Conservation (phyloP, 1,140 invertebrate genomes). For the Drosophila virilis region DNA sequence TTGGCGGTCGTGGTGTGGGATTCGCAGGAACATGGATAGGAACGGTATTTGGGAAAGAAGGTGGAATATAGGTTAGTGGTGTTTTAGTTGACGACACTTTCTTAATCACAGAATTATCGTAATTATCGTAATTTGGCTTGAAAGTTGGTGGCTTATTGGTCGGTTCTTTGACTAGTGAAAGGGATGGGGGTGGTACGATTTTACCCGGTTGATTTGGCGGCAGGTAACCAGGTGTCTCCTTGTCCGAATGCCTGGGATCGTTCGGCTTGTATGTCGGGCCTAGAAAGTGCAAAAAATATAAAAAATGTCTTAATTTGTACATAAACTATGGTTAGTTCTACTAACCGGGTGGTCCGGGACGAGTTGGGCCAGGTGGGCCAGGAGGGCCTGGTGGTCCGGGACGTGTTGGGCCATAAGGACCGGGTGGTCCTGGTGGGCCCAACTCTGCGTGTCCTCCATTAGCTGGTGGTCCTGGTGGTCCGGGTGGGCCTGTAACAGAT, state of each 20-base stretch:
- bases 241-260: slow-evolving; percentile 74
- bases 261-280: slow-evolving; percentile 47
- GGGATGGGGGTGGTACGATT: slow-evolving; percentile 52
- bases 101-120: slow-evolving; percentile 73
- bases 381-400: slow-evolving; percentile 57
- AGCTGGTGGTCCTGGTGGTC: slow-evolving; percentile 69
- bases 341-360: slow-evolving; percentile 48
- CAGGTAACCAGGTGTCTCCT: slow-evolving; percentile 74
- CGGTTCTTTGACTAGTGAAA: slow-evolving; percentile 54
- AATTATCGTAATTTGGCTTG: slow-evolving; percentile 70
- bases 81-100: slow-evolving; percentile 57
- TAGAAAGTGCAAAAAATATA: not conserved
- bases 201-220: slow-evolving; percentile 78
- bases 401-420: slow-evolving; percentile 23
- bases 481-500: slow-evolving; percentile 43
- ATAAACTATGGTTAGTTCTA: too few relatives aligned
- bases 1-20: slow-evolving; percentile 55
- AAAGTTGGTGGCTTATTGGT: slow-evolving; percentile 47
- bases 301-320: not conserved
- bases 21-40: slow-evolving; percentile 57
- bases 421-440: slow-evolving; percentile 41
- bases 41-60: slow-evolving; percentile 71
- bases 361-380: slow-evolving; percentile 44
- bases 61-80: slow-evolving; percentile 81
- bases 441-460: not conserved